Conservation (phyloP, 2,888 invertebrate genomes). For the Arge pagana region DNA sequence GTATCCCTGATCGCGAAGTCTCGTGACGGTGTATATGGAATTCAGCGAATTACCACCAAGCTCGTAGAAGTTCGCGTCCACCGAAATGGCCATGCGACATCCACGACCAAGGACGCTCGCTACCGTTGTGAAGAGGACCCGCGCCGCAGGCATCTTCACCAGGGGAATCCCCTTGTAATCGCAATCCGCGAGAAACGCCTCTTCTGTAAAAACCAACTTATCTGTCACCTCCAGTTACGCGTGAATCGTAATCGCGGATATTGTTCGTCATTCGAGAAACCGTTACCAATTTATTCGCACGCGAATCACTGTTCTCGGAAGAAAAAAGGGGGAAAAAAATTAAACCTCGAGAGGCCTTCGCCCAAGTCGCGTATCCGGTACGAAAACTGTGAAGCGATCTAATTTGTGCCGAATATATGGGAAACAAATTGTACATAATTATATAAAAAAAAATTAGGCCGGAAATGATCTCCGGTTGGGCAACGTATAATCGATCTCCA, state of each 20-base stretch:
- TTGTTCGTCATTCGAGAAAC: neutral
- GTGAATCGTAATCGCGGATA: neutral
- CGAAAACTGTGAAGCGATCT: no score
- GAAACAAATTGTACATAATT: no score
- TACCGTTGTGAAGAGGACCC: slow-evolving; percentile 74
- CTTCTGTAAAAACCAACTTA: slow-evolving; percentile 63
- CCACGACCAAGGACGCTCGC: slow-evolving; percentile 73
- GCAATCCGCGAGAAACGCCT: slow-evolving; percentile 65
- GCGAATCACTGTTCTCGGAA: no score
- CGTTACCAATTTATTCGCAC: neutral
- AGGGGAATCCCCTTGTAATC: slow-evolving; percentile 70
- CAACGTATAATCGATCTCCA: neutral
- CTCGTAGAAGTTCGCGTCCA: slow-evolving; percentile 78
- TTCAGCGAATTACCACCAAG: slow-evolving; percentile 87
- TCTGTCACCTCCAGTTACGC: neutral
- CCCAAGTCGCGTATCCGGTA: no score
- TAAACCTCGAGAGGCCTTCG: no score
- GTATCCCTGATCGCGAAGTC: slow-evolving; percentile 76
- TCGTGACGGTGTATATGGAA: slow-evolving; percentile 80
- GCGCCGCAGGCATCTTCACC: slow-evolving; percentile 66
- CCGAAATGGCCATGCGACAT: slow-evolving; percentile 65
- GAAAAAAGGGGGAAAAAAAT: no score
- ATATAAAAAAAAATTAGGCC: no score
- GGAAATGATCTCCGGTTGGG: no score
- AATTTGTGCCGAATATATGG: no score